Evolutionary conservation across 23 tunicate genomes (phyloP).

Genomic region (Corella eumyota): DNA sequence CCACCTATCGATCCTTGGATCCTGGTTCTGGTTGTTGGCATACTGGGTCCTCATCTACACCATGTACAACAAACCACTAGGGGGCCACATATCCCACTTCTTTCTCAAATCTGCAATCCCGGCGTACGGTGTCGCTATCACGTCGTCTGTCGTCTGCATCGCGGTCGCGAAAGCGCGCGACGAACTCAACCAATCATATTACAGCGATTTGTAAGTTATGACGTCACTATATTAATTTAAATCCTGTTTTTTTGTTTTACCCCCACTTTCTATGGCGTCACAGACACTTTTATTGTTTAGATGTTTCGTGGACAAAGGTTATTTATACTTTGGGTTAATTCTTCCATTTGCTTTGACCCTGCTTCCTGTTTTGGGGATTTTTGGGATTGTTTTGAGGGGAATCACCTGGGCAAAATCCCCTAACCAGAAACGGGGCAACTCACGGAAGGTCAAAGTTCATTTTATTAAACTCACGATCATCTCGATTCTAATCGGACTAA

Average conservation of each 20-base stretch:
- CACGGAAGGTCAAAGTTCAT: constrained; percentile 22
- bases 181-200: not conserved
- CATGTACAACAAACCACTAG: constrained; percentile 50
- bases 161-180: constrained; percentile 15
- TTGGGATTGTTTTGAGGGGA: constrained; percentile 16
- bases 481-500: constrained; percentile 12
- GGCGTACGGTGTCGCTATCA: constrained; percentile 31
- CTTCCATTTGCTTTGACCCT: constrained; percentile 17
- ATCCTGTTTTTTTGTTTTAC: too few relatives aligned
- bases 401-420: not conserved
- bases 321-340: constrained; percentile 18
- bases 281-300: constrained; percentile 7
- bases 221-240: not conserved
- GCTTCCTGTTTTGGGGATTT: constrained; percentile 14
- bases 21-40: constrained; percentile 66
- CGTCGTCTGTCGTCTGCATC: constrained; percentile 10
- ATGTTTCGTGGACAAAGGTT: constrained; percentile 25
- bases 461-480: constrained; percentile 31
- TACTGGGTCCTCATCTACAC: constrained; percentile 65
- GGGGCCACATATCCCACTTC: constrained; percentile 64
- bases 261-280: too few relatives aligned
- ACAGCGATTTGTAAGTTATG: constrained; percentile 6
- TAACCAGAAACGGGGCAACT: constrained; percentile 5
- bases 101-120: constrained; percentile 49
- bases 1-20: constrained; percentile 38